Evolutionary conservation across 2,797 vertebrate species (phyloP).

Genomic region (Phrynocephalus forsythii): DNA sequence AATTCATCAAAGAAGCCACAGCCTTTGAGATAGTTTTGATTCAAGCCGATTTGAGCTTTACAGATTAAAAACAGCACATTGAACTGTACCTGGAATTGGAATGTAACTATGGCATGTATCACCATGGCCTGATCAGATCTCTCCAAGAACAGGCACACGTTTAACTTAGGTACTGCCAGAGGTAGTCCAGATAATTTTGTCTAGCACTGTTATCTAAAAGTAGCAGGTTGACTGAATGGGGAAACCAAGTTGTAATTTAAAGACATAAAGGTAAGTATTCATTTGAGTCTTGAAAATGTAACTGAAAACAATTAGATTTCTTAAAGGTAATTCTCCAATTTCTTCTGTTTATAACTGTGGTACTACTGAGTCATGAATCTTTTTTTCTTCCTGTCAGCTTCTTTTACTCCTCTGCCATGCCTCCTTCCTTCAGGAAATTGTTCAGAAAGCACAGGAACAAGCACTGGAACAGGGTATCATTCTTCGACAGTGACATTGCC

Average conservation of each 20-base stretch:
- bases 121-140: no score
- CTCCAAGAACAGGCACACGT: no score
- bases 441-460: neutral
- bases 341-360: neutral
- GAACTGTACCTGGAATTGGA: no score
- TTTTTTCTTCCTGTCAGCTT: neutral
- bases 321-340: neutral
- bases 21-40: no score
- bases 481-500: constrained; percentile 32
- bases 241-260: neutral
- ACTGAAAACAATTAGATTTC: neutral
- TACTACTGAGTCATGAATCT: neutral
- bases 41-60: no score
- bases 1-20: no score
- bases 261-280: neutral
- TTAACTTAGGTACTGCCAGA: no score
- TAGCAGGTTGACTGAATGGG: no score
- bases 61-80: no score
- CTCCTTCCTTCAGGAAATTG: neutral
- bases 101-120: no score
- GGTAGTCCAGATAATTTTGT: no score
- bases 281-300: neutral
- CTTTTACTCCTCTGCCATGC: neutral
- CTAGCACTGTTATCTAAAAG: no score
- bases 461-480: neutral